Conservation (phyloP, 92 coral and sea anemone species). For the Scolanthus callimorphus region DNA sequence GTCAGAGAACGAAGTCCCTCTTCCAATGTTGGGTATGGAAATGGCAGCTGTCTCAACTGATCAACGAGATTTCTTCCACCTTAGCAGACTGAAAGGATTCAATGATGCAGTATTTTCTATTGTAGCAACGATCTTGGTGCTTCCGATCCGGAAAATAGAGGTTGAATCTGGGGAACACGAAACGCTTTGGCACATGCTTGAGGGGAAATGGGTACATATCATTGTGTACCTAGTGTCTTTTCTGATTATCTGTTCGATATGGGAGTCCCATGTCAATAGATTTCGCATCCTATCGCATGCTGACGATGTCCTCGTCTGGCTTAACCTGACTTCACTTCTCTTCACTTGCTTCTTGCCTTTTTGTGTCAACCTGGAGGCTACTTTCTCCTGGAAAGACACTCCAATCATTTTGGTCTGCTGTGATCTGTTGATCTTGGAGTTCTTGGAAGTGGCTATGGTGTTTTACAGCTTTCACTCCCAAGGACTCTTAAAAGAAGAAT, state of each 20-base stretch:
- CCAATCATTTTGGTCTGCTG: constrained; percentile 75
- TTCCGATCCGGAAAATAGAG: constrained; percentile 82
- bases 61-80: constrained; percentile 81
- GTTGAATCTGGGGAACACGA: constrained; percentile 17
- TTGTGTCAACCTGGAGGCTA: constrained; percentile 72
- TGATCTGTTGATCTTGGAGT: constrained; percentile 76
- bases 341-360: constrained; percentile 93
- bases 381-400: constrained; percentile 56
- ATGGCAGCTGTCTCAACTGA: constrained; percentile 13
- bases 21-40: too few species aligned
- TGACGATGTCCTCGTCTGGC: constrained; percentile 89
- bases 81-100: constrained; percentile 82
- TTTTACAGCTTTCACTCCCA: constrained; percentile 70
- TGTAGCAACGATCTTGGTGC: constrained; percentile 90
- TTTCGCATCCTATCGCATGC: constrained; percentile 85
- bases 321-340: constrained; percentile 82
- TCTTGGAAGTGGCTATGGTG: constrained; percentile 73
- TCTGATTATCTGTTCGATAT: constrained; percentile 85
- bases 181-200: constrained; percentile 46
- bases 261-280: constrained; percentile 94
- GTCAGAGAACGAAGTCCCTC: too few species aligned
- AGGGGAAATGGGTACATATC: constrained; percentile 57
- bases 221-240: constrained; percentile 84
- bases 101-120: constrained; percentile 96
- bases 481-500: constrained; percentile 68